Evolutionary conservation across 2,113 vertebrate genomes (phyloP).

Genomic region (Lota lota): DNA sequence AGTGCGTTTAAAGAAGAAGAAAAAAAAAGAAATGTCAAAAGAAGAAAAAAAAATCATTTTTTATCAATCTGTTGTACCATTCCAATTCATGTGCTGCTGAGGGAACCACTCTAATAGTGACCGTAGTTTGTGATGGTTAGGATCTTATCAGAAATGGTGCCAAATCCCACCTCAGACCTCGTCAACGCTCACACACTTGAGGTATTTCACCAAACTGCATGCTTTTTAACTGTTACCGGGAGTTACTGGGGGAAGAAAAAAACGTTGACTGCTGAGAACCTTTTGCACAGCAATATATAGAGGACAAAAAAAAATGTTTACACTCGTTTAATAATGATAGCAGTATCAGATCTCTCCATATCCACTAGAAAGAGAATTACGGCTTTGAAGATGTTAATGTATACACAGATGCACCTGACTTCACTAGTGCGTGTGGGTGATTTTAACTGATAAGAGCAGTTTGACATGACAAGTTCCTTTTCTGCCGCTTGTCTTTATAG

Average conservation of each 20-base stretch:
- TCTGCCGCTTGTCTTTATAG: no score
- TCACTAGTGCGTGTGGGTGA: no score
- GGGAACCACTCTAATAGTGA: neutral
- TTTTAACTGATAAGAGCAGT: no score
- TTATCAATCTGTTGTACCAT: neutral
- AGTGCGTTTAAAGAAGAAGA: slow-evolving; percentile 2
- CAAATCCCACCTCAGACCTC: neutral
- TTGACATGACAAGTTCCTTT: no score
- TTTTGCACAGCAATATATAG: no score
- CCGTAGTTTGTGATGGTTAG: neutral
- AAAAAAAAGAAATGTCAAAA: neutral
- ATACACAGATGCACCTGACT: no score
- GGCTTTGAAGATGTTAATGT: no score
- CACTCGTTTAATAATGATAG: no score
- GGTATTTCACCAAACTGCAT: neutral
- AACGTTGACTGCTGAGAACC: no score
- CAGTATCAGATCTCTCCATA: no score
- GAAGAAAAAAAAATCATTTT: neutral
- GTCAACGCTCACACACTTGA: neutral
- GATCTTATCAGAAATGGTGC: neutral
- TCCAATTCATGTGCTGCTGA: neutral
- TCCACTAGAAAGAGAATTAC: no score
- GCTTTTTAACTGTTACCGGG: neutral
- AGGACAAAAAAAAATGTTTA: no score
- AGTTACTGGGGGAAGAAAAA: neutral